Percentiles rank a stretch among this genome's conserved stretches.
These are phyloP conservation scores for Ivindomyrus marchei DNA, from an alignment of 2,113 vertebrate genomes.

Conservation along the genomic window DNA sequence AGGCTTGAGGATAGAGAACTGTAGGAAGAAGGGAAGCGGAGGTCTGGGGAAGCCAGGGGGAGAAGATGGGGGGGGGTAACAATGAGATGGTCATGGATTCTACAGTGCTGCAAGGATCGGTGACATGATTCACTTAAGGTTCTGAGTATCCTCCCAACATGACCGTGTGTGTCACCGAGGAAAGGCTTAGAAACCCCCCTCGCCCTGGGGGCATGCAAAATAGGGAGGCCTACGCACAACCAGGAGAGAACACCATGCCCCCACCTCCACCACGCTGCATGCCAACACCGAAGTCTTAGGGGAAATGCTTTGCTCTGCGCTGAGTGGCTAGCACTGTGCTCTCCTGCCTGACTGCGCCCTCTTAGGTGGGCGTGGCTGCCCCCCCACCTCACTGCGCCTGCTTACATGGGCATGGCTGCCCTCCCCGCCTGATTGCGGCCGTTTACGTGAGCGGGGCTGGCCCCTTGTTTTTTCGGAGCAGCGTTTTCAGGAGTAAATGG, in stretches of 20 bases:
- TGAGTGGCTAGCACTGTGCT: background rate
- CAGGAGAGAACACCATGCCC: background rate
- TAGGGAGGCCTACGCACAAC: background rate
- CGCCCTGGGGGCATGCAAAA: background rate
- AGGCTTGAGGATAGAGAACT: background rate
- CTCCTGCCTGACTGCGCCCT: background rate
- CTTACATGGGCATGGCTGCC: background rate
- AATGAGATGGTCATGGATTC: background rate
- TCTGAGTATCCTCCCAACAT: background rate
- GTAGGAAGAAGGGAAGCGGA: background rate
- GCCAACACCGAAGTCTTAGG: background rate
- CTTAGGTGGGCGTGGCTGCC: conserved; percentile 19
- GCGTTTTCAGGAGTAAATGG: background rate
- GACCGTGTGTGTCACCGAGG: background rate
- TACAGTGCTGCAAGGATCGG: background rate
- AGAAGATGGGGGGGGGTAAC: background rate
- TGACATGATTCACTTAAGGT: background rate
- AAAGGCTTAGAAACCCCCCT: background rate
- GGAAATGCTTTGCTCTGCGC: background rate
- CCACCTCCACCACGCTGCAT: background rate
- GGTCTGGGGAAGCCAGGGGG: background rate
- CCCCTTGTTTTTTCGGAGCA: background rate
- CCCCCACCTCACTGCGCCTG: background rate
- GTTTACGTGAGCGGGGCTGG: background rate
- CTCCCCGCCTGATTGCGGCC: background rate